phyloP scores from a whole-genome alignment of 1,140 invertebrate genomes.

The Sitodiplosis mosellana region DNA sequence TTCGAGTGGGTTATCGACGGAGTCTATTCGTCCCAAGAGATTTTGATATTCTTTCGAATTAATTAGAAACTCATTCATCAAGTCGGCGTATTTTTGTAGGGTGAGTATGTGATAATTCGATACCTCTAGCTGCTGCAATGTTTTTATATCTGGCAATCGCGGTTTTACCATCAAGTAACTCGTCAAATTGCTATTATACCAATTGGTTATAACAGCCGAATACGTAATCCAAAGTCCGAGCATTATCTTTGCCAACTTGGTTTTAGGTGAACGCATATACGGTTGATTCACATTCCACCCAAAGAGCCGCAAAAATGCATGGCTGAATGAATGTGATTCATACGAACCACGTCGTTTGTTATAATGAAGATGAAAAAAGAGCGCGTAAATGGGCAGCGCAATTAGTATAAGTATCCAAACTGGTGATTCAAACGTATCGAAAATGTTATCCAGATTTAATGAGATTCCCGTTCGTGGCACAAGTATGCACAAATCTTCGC shows the following conservation, averaged over 20 bases:
- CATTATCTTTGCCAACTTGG: conserved; percentile 11
- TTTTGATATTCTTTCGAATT: conserved; percentile 6
- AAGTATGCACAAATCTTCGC: conserved; percentile 19
- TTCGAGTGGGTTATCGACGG: conserved; percentile 8
- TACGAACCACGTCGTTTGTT: conserved; percentile 1
- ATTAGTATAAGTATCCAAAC: conserved; percentile 13
- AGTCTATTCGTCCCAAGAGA: conserved; percentile 10
- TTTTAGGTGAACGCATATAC: conserved; percentile 3
- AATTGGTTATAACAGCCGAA: conserved; percentile 15
- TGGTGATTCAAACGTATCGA: conserved; percentile 13
- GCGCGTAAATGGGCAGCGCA: conserved; percentile 8
- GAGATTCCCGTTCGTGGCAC: conserved; percentile 16
- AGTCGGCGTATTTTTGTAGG: conserved; percentile 10
- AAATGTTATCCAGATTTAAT: conserved; percentile 18
- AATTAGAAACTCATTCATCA: conserved; percentile 13
- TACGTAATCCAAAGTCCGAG: conserved; percentile 18
- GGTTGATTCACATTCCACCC: conserved; percentile 12
- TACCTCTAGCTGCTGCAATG: conserved; percentile 9
- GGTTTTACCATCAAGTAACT: conserved; percentile 18
- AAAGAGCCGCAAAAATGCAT: conserved; percentile 10
- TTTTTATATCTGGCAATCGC: conserved; percentile 14
- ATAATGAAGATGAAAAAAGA: background rate
- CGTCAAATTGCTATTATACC: conserved; percentile 17
- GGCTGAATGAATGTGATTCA: conserved; percentile 7
- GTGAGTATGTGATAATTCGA: conserved; percentile 11